Evolutionary conservation across 2,113 vertebrate genomes (phyloP), one percentile per base, ranked within the genome.

Genomic region (Perca fluviatilis): DNA sequence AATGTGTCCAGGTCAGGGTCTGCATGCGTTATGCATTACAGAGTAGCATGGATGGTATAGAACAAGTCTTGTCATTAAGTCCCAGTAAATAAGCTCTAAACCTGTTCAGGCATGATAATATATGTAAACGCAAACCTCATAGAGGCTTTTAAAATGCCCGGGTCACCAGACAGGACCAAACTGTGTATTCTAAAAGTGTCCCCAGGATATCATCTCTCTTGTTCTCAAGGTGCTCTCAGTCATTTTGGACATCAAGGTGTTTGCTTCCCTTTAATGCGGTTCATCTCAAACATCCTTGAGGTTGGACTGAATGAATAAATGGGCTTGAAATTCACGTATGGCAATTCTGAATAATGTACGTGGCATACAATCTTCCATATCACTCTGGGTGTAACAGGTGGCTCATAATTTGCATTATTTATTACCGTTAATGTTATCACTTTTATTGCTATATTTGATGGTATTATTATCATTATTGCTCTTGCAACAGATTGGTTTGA

Each of bases 211-310:
- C 6, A 36, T 83, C 85, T 84, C 63, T 86, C 76, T 83, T 80
- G 68, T 84, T 89, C 81, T 88, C 88, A 88, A 83, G 92, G 93
- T 94, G 90, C 90, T 92, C 75, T 88, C 69, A 14, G 82, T 77
- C 72, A 83, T 86, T 75, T 77, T 83, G 79, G 89, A 90, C 62
- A 8, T 93, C 80, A 80, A 83, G 75, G 83, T 74, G 58, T 92
- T 92, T 90, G 82, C 88, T 93, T 93, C 93, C 92, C 93, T 95
- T 95, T 95, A 95, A 94, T 87, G 77, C 77, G 77, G 87, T 90
- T 88, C 76, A 72, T 86, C 84, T 90, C 80, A 77, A 80, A 81
- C 80, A 80, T 70, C 69, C 61, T 86, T 81, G 82, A 82, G 82
- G 84, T 89, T 61, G 80, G 80, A 91, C 90, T 81, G 69, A 79